Evolutionary conservation across 2,888 invertebrate genomes (phyloP).

Genomic region (Drosophila merina): DNA sequence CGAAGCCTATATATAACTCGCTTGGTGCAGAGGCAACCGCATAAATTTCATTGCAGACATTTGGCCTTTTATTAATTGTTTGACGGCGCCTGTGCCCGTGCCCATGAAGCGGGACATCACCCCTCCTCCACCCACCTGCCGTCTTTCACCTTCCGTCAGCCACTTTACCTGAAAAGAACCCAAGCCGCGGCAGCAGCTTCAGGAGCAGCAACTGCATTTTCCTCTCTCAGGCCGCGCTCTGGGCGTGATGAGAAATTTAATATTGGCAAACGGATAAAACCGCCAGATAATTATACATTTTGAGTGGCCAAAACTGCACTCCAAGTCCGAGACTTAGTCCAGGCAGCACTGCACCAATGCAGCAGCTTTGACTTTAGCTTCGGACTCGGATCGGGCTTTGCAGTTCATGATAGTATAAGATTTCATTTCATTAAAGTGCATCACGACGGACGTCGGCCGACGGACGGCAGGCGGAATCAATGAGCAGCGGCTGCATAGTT

Average conservation of each 20-base stretch:
- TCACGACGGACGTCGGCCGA: conserved; percentile 78
- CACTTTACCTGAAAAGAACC: conserved; percentile 29
- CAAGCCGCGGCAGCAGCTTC: conserved; percentile 8
- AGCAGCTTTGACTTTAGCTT: conserved; percentile 27
- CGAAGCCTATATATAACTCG: conserved; percentile 46
- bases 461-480: conserved; percentile 72
- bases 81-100: conserved; percentile 81
- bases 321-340: conserved; percentile 37
- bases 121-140: conserved; percentile 14
- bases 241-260: conserved; percentile 84
- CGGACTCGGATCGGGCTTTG: conserved; percentile 54
- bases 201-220: conserved; percentile 44
- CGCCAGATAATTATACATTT: conserved; percentile 80
- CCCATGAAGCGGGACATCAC: conserved; percentile 68
- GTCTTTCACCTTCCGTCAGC: conserved; percentile 1
- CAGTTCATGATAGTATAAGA: conserved; percentile 82
- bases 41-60: conserved; percentile 79
- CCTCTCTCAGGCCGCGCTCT: conserved; percentile 53
- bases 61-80: conserved; percentile 79
- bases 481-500: conserved; percentile 57
- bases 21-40: conserved; percentile 41
- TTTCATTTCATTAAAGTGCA: conserved; percentile 84
- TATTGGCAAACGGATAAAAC: conserved; percentile 82
- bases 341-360: conserved; percentile 4
- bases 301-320: conserved; percentile 71